A percentile compares a stretch with the other conserved stretches of the same genome.
phyloP scores from a whole-genome alignment of 2,113 vertebrate species.

The Bungarus multicinctus region DNA sequence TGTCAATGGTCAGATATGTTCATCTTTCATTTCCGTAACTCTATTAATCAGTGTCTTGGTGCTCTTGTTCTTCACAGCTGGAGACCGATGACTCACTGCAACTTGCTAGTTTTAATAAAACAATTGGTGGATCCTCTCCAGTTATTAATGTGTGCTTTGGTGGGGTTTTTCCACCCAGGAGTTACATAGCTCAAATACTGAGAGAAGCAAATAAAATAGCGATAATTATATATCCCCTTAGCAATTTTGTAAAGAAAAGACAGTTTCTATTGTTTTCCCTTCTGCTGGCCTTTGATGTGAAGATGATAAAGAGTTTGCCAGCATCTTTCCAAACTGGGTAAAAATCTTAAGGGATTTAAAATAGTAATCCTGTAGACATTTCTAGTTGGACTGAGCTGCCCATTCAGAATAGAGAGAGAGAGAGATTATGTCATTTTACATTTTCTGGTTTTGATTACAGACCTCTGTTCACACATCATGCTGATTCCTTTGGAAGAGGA shows the following conservation, averaged over 20 bases:
- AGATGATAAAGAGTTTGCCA: neutral
- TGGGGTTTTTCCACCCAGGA: neutral
- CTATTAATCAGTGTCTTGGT: neutral
- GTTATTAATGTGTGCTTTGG: neutral
- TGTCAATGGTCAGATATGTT: neutral
- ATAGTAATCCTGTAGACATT: neutral
- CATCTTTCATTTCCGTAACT: neutral
- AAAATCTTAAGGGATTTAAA: conserved; percentile 2
- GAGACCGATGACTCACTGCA: neutral
- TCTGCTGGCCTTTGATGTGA: conserved; percentile 13
- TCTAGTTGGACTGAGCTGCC: neutral
- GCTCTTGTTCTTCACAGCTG: neutral
- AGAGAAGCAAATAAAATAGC: neutral
- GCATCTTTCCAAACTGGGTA: neutral
- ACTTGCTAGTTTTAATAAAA: neutral
- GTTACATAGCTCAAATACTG: neutral
- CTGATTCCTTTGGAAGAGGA: neutral
- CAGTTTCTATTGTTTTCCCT: conserved; percentile 10
- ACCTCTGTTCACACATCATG: too few relatives aligned
- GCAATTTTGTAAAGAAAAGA: too few relatives aligned
- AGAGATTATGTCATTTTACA: neutral
- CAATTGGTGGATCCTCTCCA: neutral
- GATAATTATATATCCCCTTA: too few relatives aligned
- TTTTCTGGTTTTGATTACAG: neutral
- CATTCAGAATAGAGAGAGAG: neutral